Percentiles rank a stretch among this genome's conserved stretches.
phyloP scores from a whole-genome alignment of 2,797 vertebrate species.

The Myotis planiceps region DNA sequence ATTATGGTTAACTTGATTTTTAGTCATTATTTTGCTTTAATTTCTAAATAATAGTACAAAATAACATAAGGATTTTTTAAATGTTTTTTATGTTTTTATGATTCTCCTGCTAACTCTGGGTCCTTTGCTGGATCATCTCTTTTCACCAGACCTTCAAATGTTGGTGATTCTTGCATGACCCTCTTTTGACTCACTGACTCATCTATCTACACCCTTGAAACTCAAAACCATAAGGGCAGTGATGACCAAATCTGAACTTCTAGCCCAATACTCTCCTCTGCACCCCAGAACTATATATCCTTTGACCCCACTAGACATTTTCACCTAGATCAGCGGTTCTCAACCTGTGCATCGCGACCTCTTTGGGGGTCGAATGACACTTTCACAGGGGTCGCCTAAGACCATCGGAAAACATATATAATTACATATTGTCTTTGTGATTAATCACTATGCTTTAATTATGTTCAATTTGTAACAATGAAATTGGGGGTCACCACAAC shows the following conservation, averaged over 20 bases:
- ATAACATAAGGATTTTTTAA: neutral
- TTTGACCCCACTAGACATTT: neutral
- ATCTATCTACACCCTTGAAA: neutral
- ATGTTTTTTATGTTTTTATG: neutral
- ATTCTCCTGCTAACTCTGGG: neutral
- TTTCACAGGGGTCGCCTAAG: no score
- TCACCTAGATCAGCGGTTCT: neutral
- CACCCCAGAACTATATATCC: neutral
- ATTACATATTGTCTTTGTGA: no score
- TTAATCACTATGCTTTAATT: no score
- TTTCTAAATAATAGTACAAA: neutral
- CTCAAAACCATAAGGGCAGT: neutral
- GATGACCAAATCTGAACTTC: neutral
- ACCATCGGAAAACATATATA: no score
- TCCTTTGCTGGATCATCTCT: neutral
- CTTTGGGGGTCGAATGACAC: no score
- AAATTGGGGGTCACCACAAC: no score
- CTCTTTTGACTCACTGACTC: neutral
- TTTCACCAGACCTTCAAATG: neutral
- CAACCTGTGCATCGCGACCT: no score
- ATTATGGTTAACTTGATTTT: neutral
- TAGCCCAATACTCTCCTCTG: neutral
- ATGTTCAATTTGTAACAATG: no score
- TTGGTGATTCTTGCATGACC: neutral
- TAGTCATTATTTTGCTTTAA: neutral